Evolutionary conservation across 2,888 invertebrate species (phyloP), one percentile per base, ranked within the genome.

Genomic region (Tricholauxania praeusta): DNA sequence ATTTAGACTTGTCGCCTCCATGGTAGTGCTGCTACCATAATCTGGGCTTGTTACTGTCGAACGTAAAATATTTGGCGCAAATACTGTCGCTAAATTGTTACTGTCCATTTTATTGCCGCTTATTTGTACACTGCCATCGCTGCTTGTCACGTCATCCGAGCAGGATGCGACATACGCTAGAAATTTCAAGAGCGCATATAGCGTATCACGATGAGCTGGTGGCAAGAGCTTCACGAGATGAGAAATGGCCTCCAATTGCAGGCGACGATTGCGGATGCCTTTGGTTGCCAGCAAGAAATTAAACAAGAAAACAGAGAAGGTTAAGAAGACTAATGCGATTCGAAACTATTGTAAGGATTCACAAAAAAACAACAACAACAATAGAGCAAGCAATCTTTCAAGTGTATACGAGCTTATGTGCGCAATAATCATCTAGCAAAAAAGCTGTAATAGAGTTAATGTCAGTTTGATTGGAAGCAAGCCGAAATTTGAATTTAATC

Each of bases 41-140:
- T 48, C 28, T 17, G 62, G 19, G 51, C n/a, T 12, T 57, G 39
- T 39, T 14, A 73, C 19, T 78, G 93, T 91, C 82, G 91, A 92
- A 82, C 96, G 96, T 71, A 98, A 90, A 81, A 98, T 94, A 82
- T 97, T 98, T 0, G 98, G 98, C 2, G 97, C 97, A 87, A 98
- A 96, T 53, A 98, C 91, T 0, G 96, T 97, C 0, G 98, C 97
- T 76, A 98, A 88, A 87, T 97, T 98, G 69, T 92, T 93, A 60
- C 94, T 92, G 86, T 97, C 96, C 98, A 98, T 98, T 89, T 95
- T 96, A 88, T 97, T 97, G 2, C 97, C 97, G 15, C 48, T 73
- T 22, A 80, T 75, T 22, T 83, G 77, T 55, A 84, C 70, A 14
- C 68, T 79, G 10, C 85, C 86, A 71, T 84, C 80, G 17, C 67